These are phyloP conservation scores for Nasua narica DNA, from an alignment of 2,797 vertebrate genomes.

Conservation along the genomic window DNA sequence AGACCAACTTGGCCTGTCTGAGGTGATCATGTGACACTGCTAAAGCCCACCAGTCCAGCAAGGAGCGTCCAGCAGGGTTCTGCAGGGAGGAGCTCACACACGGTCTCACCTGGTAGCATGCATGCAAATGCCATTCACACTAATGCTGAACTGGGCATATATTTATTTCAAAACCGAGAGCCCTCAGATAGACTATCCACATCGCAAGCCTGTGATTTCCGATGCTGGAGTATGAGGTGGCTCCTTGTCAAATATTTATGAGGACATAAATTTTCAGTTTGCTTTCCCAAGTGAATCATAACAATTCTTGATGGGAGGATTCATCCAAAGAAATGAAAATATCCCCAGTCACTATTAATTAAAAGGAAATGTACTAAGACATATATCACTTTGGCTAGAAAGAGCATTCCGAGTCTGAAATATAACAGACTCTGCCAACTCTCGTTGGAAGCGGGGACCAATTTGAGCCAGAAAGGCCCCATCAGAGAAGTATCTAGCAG, in stretches of 20 bases:
- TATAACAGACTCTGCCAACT: not conserved
- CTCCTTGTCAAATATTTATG: conserved; percentile 60
- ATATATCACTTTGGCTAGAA: conserved; percentile 9
- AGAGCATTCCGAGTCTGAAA: not conserved
- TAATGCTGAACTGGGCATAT: not conserved
- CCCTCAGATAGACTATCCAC: not conserved
- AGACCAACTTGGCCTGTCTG: conserved; percentile 8
- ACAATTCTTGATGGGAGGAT: conserved; percentile 8
- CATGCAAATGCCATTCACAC: not conserved
- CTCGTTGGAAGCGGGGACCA: not conserved
- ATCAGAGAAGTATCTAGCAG: not conserved
- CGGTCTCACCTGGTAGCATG: not conserved
- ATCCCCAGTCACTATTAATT: conserved; percentile 36
- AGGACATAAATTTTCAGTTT: conserved; percentile 54
- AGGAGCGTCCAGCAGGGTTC: not conserved
- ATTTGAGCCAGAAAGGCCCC: not conserved
- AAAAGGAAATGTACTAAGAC: conserved; percentile 39
- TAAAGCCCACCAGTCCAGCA: not conserved
- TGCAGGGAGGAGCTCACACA: not conserved
- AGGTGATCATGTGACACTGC: not conserved
- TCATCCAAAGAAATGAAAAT: conserved; percentile 33
- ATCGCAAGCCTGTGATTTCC: conserved; percentile 18
- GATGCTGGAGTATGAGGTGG: not conserved
- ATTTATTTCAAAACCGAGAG: not conserved
- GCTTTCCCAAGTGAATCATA: conserved; percentile 50